These are phyloP conservation scores for Trachemys scripta DNA, from an alignment of 2,113 vertebrate genomes.

Conservation along the genomic window DNA sequence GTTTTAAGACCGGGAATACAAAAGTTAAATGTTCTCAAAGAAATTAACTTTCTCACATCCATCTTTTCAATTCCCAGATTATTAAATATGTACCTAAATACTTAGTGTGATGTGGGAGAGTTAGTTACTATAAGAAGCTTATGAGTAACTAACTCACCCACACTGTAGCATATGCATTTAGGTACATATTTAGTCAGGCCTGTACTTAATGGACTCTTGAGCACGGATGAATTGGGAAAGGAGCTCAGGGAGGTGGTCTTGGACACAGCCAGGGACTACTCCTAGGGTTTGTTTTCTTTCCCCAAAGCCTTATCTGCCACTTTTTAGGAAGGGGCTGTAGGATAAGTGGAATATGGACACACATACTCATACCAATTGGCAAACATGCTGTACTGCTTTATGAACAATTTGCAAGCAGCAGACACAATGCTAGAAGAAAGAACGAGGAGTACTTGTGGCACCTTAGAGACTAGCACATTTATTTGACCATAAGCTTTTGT, in stretches of 20 bases:
- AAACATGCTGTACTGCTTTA: neutral
- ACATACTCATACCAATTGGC: accelerated
- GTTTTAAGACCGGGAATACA: constrained; percentile 14
- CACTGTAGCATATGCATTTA: constrained; percentile 1
- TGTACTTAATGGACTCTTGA: neutral
- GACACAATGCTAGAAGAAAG: neutral
- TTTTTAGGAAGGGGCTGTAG: neutral
- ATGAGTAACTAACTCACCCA: constrained; percentile 63
- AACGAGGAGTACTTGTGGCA: too few species aligned
- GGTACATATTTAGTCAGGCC: constrained; percentile 44
- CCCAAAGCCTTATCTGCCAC: neutral
- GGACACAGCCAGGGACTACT: neutral
- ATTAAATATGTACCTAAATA: constrained; percentile 2
- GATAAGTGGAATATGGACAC: neutral
- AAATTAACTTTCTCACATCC: constrained; percentile 14
- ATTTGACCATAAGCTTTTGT: too few species aligned
- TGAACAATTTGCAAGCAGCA: neutral
- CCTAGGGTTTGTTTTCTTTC: neutral
- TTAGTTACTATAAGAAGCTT: constrained; percentile 67
- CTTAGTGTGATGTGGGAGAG: constrained; percentile 48
- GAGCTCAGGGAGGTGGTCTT: neutral
- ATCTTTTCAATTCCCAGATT: constrained; percentile 3
- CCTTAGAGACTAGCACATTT: too few species aligned
- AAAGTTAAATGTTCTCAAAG: constrained; percentile 4
- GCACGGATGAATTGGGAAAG: neutral